Base-by-base conservation (phyloP, 1,140 invertebrate genomes). In the Macrostomum lignano region DNA sequence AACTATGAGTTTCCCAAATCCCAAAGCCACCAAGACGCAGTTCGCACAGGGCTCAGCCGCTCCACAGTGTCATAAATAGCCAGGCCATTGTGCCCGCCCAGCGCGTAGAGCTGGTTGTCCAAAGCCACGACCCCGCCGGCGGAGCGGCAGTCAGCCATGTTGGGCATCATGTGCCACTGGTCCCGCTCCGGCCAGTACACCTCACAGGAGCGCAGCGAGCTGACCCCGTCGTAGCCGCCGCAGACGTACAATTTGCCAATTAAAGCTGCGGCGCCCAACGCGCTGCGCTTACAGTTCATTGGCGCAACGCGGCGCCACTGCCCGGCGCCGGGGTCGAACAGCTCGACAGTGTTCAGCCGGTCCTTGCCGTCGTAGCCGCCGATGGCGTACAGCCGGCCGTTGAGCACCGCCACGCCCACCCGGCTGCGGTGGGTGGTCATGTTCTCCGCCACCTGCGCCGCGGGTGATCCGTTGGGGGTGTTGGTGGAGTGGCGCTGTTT, bases 91-190 rank as follows among this genome's bases (percentile, higher is more conserved):
- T 81, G 75, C 1, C 75, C 76, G 17, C 76, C 65, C 22, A 79
- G 57, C 1, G 71, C 73, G 55, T 74, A 78, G 25, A 81, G 67
- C 44, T 68, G 69, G 21, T 71, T 72, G 49, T 74, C 67, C 46
- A 73, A 67, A 25, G 74, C 66, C 10, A 74, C 70, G 2, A 79
- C 72, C 24, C 75, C 76, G n/a, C 75, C 73, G 26, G 76, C 76
- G 47, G 50, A 53, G 5, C 54, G 43, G 28, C 48, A 46, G 19
- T 51, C 51, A 11, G 46, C 36, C 52, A 57, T 55, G 22, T 45
- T 44, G 6, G 47, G 42, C 6, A 51, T 31, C 33, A 48, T 39
- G 9, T 38, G 40, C 54, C 54, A 57, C 49, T 38, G 10, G 35
- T 57, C 41, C 17, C 35, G 39, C 21, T 46, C 44, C 25, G 48